Percentiles rank a stretch among this genome's conserved stretches.
phyloP scores from a whole-genome alignment of 2,888 invertebrate genomes.

The Polymixis flavicincta region DNA sequence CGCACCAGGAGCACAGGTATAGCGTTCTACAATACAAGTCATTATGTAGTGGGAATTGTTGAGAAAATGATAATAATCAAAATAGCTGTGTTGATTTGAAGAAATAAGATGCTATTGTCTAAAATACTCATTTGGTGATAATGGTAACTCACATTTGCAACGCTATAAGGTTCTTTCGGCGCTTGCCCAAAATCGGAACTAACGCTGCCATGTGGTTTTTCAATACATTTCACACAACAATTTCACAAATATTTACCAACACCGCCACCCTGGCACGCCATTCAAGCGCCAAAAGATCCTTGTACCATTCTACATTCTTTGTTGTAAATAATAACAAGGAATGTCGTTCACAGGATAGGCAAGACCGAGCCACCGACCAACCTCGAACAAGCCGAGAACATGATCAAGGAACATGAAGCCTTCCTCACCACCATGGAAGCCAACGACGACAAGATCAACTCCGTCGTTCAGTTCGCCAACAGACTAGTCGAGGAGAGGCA shows the following conservation, averaged over 20 bases:
- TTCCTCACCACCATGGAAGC: conserved; percentile 99
- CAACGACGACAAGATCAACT: conserved; percentile 99
- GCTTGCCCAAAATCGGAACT: background rate
- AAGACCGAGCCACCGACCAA: conserved; percentile 99
- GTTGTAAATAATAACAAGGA: background rate
- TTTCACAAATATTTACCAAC: background rate
- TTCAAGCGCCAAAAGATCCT: background rate
- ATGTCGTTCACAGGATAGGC: conserved; percentile 90
- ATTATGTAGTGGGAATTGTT: background rate
- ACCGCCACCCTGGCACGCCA: background rate
- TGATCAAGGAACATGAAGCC: conserved; percentile 99
- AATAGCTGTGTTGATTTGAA: background rate
- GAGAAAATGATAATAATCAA: background rate
- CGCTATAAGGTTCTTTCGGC: background rate
- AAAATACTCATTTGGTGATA: background rate
- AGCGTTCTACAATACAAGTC: background rate
- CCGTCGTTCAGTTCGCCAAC: conserved; percentile 98
- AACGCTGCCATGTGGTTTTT: background rate
- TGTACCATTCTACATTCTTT: background rate
- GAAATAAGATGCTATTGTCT: background rate
- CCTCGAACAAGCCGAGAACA: conserved; percentile 99
- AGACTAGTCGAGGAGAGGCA: conserved; percentile 97
- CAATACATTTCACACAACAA: background rate
- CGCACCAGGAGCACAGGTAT: conserved; percentile 98
- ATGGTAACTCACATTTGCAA: background rate